phyloP scores from a whole-genome alignment of 2,888 invertebrate species.

The Helleia helle region DNA sequence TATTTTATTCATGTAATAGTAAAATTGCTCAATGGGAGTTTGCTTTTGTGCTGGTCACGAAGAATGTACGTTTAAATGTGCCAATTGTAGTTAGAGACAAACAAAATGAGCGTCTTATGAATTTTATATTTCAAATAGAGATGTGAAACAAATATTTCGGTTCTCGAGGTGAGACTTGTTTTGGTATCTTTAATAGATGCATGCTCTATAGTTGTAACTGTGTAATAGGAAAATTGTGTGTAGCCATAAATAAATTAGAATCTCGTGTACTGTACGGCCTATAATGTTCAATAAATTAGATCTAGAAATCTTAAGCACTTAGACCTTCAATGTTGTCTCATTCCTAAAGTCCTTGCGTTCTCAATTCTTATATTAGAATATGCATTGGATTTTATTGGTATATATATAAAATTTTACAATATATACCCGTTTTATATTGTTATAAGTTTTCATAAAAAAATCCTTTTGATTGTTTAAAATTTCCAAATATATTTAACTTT shows the following conservation, averaged over 20 bases:
- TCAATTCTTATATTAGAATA: not conserved
- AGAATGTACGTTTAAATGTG: constrained; percentile 31
- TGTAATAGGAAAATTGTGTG: constrained; percentile 52
- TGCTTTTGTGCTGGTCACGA: constrained; percentile 47
- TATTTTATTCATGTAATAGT: not conserved
- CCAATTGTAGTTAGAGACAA: constrained; percentile 32
- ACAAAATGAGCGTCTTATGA: constrained; percentile 34
- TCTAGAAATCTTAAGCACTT: constrained; percentile 23
- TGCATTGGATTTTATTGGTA: not conserved
- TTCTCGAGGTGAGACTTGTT: constrained; percentile 12
- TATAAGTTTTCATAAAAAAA: constrained; percentile 9
- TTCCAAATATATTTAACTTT: constrained; percentile 27
- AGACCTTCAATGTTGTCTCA: constrained; percentile 7
- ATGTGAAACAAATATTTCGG: not conserved
- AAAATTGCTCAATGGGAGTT: constrained; percentile 1
- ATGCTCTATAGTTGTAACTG: constrained; percentile 52
- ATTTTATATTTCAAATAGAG: constrained; percentile 28
- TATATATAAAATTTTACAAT: constrained; percentile 7
- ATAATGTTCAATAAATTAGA: constrained; percentile 27
- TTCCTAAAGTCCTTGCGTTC: constrained; percentile 3
- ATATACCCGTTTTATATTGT: constrained; percentile 12
- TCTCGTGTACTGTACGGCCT: constrained; percentile 42
- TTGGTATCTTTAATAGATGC: constrained; percentile 39
- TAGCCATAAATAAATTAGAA: constrained; percentile 42
- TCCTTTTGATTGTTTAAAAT: constrained; percentile 17